Evolutionary conservation across 53 echinoderm and acorn worm species (phyloP).

Genomic region (Astropecten irregularis): DNA sequence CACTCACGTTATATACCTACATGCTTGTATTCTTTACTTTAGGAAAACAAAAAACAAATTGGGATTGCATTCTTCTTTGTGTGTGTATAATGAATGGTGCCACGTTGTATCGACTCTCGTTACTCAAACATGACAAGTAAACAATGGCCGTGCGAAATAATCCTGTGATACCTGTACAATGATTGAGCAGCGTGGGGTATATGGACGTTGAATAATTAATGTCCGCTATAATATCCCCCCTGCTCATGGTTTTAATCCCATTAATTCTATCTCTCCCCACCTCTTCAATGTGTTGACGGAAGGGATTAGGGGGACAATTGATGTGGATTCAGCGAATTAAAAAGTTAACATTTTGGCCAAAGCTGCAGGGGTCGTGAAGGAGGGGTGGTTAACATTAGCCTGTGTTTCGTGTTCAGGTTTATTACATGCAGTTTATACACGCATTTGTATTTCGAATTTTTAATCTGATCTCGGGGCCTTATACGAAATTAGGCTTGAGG

Average conservation of each 20-base stretch:
- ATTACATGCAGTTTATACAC: too few relatives aligned
- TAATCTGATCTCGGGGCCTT: too few relatives aligned
- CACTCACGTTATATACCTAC: too few relatives aligned
- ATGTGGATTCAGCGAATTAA: slow-evolving; percentile 10
- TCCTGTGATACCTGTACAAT: too few relatives aligned
- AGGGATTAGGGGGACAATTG: slow-evolving; percentile 10
- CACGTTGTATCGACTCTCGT: background rate
- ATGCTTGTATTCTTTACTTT: too few relatives aligned
- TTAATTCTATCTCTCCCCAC: slow-evolving; percentile 14
- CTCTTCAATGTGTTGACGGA: background rate
- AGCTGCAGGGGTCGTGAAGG: background rate
- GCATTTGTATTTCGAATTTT: too few relatives aligned
- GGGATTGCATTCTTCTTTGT: too few relatives aligned
- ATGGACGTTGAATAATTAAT: slow-evolving; percentile 45
- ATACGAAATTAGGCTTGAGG: too few relatives aligned
- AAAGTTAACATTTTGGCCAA: slow-evolving; percentile 19
- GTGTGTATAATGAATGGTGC: background rate
- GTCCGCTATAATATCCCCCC: background rate
- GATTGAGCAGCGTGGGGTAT: too few relatives aligned
- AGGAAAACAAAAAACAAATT: too few relatives aligned
- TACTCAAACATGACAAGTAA: background rate
- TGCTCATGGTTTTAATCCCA: background rate
- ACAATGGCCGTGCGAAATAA: slow-evolving; percentile 19
- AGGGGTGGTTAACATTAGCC: background rate
- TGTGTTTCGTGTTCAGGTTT: too few relatives aligned